These are phyloP conservation scores for Protobothrops mucrosquamatus DNA, from an alignment of 2,113 vertebrate genomes.

Conservation along the genomic window DNA sequence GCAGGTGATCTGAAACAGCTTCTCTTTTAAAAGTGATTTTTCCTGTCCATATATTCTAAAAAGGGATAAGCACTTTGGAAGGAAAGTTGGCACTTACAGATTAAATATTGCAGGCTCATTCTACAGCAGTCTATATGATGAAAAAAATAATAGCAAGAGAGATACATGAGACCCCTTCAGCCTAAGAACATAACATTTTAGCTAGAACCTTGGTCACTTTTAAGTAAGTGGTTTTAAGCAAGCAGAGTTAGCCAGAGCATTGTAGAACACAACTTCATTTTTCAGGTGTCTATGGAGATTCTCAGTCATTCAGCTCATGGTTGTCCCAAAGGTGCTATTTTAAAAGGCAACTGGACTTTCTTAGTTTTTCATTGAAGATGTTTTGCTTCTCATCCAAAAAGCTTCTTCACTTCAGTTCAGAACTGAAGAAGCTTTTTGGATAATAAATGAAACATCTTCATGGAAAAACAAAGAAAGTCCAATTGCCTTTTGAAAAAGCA, in stretches of 20 bases:
- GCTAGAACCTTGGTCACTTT: not conserved
- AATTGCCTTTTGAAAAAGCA: not conserved
- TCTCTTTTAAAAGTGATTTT: not conserved
- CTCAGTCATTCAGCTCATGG: not conserved
- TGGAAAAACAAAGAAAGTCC: not conserved
- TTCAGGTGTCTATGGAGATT: not conserved
- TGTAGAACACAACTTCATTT: not conserved
- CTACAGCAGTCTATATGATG: not conserved
- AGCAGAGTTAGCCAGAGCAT: not conserved
- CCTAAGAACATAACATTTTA: not conserved
- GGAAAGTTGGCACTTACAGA: not conserved
- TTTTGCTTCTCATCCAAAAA: not conserved
- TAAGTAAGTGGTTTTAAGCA: not conserved
- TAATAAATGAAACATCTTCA: not conserved
- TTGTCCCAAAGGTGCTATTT: not conserved
- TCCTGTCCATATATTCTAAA: not conserved
- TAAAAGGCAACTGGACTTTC: not conserved
- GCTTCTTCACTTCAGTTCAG: not conserved
- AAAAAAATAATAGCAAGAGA: not conserved
- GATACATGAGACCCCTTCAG: not conserved
- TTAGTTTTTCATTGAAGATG: not conserved
- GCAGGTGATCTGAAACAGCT: not conserved
- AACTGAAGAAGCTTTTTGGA: not conserved
- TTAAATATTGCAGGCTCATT: not conserved
- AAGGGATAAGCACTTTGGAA: not conserved